Conservation (phyloP, 64 coral and sea anemone genomes). For the Dendronephthya gigantea region DNA sequence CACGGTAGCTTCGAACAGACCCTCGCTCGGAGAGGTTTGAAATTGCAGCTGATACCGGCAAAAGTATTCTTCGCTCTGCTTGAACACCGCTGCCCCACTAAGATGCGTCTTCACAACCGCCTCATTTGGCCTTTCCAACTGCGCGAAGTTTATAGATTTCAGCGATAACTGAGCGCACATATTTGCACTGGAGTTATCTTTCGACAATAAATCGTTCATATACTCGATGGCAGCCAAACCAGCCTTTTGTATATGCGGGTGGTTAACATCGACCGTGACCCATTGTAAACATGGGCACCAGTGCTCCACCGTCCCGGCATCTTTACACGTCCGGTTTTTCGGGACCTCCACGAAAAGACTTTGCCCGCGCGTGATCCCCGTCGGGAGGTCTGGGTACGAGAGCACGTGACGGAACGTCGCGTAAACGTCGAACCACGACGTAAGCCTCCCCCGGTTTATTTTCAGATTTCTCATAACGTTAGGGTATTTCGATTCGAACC, state of each 20-base stretch:
- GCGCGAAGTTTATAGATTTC: constrained; percentile 31
- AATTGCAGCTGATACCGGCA: constrained; percentile 49
- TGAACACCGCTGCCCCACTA: constrained; percentile 12
- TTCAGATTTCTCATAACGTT: background rate
- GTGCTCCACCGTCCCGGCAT: constrained; percentile 39
- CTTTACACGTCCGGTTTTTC: constrained; percentile 22
- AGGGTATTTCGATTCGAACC: background rate
- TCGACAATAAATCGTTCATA: constrained; percentile 42
- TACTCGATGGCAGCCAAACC: background rate
- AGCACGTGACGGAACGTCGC: constrained; percentile 46
- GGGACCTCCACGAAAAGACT: constrained; percentile 40
- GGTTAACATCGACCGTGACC: constrained; percentile 24
- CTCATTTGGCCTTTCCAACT: constrained; percentile 44
- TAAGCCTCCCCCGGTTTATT: constrained; percentile 30
- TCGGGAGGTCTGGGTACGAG: constrained; percentile 39
- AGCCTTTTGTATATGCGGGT: constrained; percentile 3
- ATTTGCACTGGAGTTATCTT: constrained; percentile 1
- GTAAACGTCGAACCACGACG: constrained; percentile 57
- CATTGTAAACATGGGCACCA: constrained; percentile 63
- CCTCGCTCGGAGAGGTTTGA: constrained; percentile 42
- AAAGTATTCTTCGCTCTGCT: background rate
- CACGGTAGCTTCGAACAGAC: constrained; percentile 47
- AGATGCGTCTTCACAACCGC: constrained; percentile 29
- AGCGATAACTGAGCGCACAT: constrained; percentile 44
- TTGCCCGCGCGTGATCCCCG: constrained; percentile 15